These are phyloP conservation scores for Betta splendens DNA, from an alignment of 2,797 vertebrate genomes.

Conservation along the genomic window DNA sequence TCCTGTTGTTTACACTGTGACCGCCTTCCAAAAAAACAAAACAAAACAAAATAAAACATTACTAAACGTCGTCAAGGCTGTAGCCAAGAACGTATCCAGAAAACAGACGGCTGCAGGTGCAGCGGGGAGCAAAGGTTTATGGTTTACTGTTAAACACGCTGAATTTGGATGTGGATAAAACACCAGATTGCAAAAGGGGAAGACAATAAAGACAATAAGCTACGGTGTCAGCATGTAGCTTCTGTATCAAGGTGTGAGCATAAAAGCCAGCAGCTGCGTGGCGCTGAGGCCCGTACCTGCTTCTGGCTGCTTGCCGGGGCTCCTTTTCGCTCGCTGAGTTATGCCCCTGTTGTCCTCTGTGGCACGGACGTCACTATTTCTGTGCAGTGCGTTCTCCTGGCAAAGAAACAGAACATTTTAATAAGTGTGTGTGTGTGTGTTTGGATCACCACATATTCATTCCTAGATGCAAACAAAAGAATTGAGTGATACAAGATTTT, in stretches of 20 bases:
- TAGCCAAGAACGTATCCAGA: slow-evolving; percentile 26
- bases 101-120: slow-evolving; percentile 51
- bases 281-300: slow-evolving; percentile 55
- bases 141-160: background rate
- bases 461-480: slow-evolving; percentile 30
- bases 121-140: slow-evolving; percentile 18
- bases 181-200: background rate
- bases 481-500: slow-evolving; percentile 43
- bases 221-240: background rate
- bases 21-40: slow-evolving; percentile 42
- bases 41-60: slow-evolving; percentile 33
- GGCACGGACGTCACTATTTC: slow-evolving; percentile 78
- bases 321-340: slow-evolving; percentile 88
- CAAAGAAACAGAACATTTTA: slow-evolving; percentile 49
- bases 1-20: slow-evolving; percentile 43
- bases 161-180: slow-evolving; percentile 14
- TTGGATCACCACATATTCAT: slow-evolving; percentile 31
- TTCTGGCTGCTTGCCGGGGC: slow-evolving; percentile 82
- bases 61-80: slow-evolving; percentile 28
- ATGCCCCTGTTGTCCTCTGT: slow-evolving; percentile 82
- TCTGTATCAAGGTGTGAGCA: slow-evolving; percentile 4
- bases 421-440: slow-evolving; percentile 4
- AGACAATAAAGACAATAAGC: background rate
- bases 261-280: slow-evolving; percentile 8
- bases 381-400: slow-evolving; percentile 85